These are phyloP conservation scores for Halcyon leucocephala DNA, from an alignment of 2,797 vertebrate genomes.

Conservation along the genomic window DNA sequence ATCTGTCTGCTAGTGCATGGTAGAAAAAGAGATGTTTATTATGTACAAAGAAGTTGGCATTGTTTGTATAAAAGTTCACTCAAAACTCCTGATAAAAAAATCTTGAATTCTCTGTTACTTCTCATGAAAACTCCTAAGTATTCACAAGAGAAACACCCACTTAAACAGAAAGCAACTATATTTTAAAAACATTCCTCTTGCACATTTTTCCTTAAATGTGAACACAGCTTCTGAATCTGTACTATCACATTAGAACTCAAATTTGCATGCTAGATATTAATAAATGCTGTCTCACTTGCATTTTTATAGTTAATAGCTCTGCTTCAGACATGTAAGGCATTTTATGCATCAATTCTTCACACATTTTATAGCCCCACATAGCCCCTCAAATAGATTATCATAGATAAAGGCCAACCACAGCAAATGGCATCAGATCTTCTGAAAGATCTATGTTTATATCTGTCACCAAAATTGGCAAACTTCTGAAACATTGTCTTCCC, in stretches of 20 bases:
- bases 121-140: neutral
- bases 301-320: neutral
- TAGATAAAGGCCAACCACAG: neutral
- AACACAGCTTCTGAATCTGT: neutral
- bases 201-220: neutral
- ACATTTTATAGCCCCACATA: neutral
- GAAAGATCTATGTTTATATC: neutral
- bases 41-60: neutral
- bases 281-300: neutral
- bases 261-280: neutral
- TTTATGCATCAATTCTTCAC: neutral
- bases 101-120: neutral
- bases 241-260: neutral
- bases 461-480: neutral
- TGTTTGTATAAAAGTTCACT: neutral
- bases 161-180: neutral
- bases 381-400: neutral
- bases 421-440: neutral
- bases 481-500: neutral
- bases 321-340: neutral
- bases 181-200: neutral
- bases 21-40: neutral
- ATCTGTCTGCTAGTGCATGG: neutral
- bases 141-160: neutral
- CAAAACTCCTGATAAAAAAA: neutral